phyloP scores from a whole-genome alignment of 2,888 invertebrate species.

The Pycnomerus fuliginosus region DNA sequence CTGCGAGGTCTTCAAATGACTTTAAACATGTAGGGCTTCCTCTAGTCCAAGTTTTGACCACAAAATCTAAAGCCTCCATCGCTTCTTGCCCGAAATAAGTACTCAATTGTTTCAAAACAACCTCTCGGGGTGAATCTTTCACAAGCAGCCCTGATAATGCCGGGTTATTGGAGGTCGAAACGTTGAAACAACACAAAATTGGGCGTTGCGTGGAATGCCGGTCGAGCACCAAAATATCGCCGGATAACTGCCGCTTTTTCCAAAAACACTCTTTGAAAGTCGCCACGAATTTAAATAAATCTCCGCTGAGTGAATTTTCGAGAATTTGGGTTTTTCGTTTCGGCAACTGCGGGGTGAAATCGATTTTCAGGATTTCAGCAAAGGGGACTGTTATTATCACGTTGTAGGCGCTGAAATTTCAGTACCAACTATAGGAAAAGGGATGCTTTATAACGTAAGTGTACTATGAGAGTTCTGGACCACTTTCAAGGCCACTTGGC shows the following conservation, averaged over 20 bases:
- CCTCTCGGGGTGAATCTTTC: conserved; percentile 18
- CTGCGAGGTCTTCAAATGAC: background rate
- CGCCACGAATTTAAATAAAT: conserved; percentile 35
- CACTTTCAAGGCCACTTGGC: too few species aligned
- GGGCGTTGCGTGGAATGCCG: conserved; percentile 22
- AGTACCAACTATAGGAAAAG: conserved; percentile 1
- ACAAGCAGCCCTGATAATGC: conserved; percentile 33
- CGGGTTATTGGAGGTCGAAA: conserved; percentile 24
- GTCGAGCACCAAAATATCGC: conserved; percentile 32
- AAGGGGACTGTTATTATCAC: conserved; percentile 37
- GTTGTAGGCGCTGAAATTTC: conserved; percentile 29
- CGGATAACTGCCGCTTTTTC: conserved; percentile 31
- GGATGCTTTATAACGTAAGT: too few species aligned
- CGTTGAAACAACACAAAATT: conserved; percentile 32
- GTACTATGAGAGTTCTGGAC: too few species aligned
- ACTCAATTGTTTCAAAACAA: conserved; percentile 34
- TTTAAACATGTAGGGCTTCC: conserved; percentile 18
- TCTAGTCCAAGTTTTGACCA: conserved; percentile 31
- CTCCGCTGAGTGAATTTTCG: conserved; percentile 19
- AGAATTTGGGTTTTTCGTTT: conserved; percentile 18
- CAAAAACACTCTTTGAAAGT: conserved; percentile 41
- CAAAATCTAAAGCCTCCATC: conserved; percentile 33
- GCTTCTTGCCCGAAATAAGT: conserved; percentile 38
- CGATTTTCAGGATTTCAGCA: conserved; percentile 30
- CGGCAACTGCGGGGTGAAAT: conserved; percentile 34